Base-by-base conservation (phyloP, 2,113 vertebrate species). In the rabbit (Oryctolagus cuniculus) region DNA sequence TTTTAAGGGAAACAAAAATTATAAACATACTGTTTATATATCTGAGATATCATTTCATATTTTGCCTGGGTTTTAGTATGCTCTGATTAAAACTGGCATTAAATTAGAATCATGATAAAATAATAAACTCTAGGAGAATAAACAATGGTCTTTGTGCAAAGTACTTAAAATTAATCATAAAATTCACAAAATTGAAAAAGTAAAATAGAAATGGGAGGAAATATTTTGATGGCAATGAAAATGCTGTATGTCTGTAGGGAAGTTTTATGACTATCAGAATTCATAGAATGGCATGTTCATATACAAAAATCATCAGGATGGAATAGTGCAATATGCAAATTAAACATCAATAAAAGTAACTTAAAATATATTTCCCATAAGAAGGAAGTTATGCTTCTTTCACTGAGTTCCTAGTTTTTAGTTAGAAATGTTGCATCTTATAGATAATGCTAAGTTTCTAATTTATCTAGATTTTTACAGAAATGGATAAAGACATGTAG, bases 1-100 rank as follows among this genome's bases (percentile, higher is more conserved):
- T 73, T 55, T 31, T 61, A 69, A 9, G n/a, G 73, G 72, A 89
- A 67, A 82, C 27, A 58, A 67, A 90, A 95, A n/a, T n/a, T 75
- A 15, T 80, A 75, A 64, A 51, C 13, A 53, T 75, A 44, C 4
- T 38, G 13, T 29, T 61, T 29, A 17, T 22, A 17, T 49, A 36
- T 34, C 44, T 74, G n/a, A 83, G 83, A 27, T 55, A 90, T 27
- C 29, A 74, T 58, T 82, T 90, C n/a, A 38, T 51, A 63, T 21
- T 29, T 34, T 73, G 34, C 21, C 25, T 55, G 22, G 58, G 69
- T 3, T 16, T 66, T 44, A 61, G 74, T 15, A 34, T 12, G 38
- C 11, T 88, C 27, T 31, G 55, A 67, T 44, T 83, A 79, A 90
- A 92, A 73, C 17, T 44, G 9, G 24, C 44, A 70, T 74, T 75